Conservation (phyloP, 2,113 vertebrate species). For the Petrocephalus zakoni region DNA sequence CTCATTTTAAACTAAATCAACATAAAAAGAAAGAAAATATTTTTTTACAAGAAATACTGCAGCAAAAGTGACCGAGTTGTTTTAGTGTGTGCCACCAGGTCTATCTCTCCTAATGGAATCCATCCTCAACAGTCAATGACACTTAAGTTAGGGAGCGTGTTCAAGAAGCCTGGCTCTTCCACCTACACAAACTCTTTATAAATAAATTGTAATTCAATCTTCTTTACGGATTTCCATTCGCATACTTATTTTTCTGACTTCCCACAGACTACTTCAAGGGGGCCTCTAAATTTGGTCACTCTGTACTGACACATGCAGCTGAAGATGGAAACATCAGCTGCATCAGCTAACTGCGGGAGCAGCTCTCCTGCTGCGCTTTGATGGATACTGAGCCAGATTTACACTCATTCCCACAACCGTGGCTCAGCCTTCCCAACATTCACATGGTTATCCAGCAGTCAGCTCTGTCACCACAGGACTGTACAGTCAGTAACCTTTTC, state of each 20-base stretch:
- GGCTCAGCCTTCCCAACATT: background rate
- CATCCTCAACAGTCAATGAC: background rate
- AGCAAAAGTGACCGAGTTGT: conserved; percentile 30
- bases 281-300: conserved; percentile 12
- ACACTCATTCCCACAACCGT: background rate
- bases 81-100: conserved; percentile 30
- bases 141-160: background rate
- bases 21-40: conserved; percentile 15
- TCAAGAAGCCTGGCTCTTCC: background rate
- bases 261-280: background rate
- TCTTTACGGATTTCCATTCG: background rate
- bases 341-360: background rate
- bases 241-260: background rate
- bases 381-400: background rate
- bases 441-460: background rate
- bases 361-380: background rate
- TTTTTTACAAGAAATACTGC: conserved; percentile 39
- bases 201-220: background rate
- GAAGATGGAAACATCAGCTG: background rate
- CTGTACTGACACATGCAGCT: background rate
- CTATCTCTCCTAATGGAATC: conserved; percentile 19
- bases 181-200: background rate
- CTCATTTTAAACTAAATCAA: conserved; percentile 35
- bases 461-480: background rate
- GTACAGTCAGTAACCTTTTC: background rate